Evolutionary conservation across 2,888 invertebrate genomes (phyloP), one percentile per base, ranked within the genome.

Genomic region (Argynnis bischoffii): DNA sequence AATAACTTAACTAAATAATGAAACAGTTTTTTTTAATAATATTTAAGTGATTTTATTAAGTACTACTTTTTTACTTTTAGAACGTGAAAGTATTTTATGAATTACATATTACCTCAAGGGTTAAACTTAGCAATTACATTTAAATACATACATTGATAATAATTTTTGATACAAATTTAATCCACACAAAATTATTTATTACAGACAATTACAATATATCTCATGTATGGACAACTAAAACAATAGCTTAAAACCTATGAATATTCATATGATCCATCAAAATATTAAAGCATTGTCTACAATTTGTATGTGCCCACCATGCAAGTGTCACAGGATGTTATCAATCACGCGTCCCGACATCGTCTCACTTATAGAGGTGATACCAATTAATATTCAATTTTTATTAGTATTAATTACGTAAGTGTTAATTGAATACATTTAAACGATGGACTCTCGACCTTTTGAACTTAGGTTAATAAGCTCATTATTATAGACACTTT

Each of bases 281-380:
- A 53, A 35, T 21, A 54, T 48, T 18, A n/a, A 68, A 54, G 47
- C 48, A 35, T 53, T 64, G 54, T 59, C 59, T 47, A 26, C 50
- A 4, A 16, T 46, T 26, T 56, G 47, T 55, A 56, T 50, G 31
- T 64, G 47, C 26, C 35, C 26, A 59, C 64, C 26, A 53, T 46
- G 26, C 50, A 48, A 55, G 69, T 63, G 70, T 70, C 75, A 71
- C 76, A 82, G 84, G 84, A 86, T 82, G 82, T 78, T 79, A 85
- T 85, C 85, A 81, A 83, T 85, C 85, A 85, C 76, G 77, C 78
- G 81, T 78, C 73, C 77, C 76, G 72, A 74, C 65, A 65, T 66
- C 67, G 71, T 71, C 73, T 74, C 72, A 77, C 77, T 73, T 74
- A 78, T 77, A 73, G 72, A 75, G 72, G 74, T 73, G 77, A 79